Evolutionary conservation across 2,797 vertebrate genomes (phyloP).

Genomic region (Pangasius krempfi): DNA sequence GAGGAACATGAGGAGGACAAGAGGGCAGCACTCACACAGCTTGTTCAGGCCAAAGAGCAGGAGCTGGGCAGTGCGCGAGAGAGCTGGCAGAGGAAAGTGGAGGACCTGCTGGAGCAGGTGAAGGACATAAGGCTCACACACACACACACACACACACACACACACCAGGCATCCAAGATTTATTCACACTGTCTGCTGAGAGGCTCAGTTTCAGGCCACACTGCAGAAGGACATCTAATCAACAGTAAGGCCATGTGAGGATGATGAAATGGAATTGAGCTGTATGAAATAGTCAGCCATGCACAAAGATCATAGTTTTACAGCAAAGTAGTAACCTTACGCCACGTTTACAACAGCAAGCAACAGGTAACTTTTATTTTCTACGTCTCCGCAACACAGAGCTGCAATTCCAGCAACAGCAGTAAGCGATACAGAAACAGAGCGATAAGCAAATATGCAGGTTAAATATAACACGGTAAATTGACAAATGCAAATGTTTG

Average conservation of each 20-base stretch:
- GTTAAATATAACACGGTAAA: background rate
- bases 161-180: background rate
- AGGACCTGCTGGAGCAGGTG: slow-evolving; percentile 98
- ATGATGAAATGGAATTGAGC: background rate
- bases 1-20: slow-evolving; percentile 93
- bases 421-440: background rate
- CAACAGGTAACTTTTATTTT: background rate
- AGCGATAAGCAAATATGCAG: background rate
- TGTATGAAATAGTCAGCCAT: background rate
- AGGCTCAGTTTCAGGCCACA: slow-evolving; percentile 1
- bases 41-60: slow-evolving; percentile 89
- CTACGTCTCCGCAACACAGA: background rate
- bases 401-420: background rate
- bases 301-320: background rate
- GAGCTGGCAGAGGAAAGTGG: slow-evolving; percentile 96
- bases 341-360: background rate
- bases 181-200: background rate
- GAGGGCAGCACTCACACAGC: slow-evolving; percentile 84
- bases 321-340: background rate
- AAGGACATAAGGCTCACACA: background rate
- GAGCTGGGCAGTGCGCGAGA: slow-evolving; percentile 88
- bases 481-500: background rate
- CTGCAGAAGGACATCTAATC: background rate
- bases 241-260: background rate
- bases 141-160: slow-evolving; percentile 16